Evolutionary conservation across 2,888 invertebrate genomes (phyloP), one percentile per base, ranked within the genome.

Genomic region (Bellardia pandia): DNA sequence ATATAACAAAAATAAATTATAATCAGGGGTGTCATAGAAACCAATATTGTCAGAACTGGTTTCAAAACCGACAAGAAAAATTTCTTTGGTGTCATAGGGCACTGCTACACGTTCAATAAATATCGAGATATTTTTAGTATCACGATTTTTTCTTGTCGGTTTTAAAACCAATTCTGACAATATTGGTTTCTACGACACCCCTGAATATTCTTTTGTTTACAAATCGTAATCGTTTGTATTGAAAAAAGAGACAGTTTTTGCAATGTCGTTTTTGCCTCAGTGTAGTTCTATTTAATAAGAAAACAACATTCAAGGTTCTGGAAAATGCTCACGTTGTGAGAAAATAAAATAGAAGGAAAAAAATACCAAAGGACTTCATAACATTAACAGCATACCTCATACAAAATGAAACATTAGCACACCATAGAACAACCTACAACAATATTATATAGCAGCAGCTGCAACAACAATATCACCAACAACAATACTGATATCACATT

Each of bases 301-400:
- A 51, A 4, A 6, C n/a, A 51, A 51, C 14, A 6, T 51, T 51
- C 13, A 51, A 58, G 30, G 23, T 58, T 58, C 30, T 58, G 58
- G 23, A 30, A 58, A 30, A 3, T 58, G 58, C 9, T 11, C 30
- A 58, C 7, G 33, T 3, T 45, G 23, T 33, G 30, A 62, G 23
- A 51, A 60, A 30, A 8, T 23, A 14, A 23, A 14, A 48, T 2
- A 69, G 37, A 37, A 8, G 13, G 33, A 40, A 16, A 42, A 81
- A 68, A 71, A 42, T 30, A n/a, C 72, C 66, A 30, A 75, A 75
- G 53, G 68, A 69, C 75, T 79, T 79, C 79, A 75, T 85, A 85
- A 79, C 64, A 71, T 64, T 74, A 58, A 51, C 51, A 71, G 72
- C 53, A 37, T 71, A 79, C n/a, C 56, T 37, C n/a, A 83, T 64